Percentiles rank a stretch among this genome's conserved stretches.
These are phyloP conservation scores for Gymnocheta viridis DNA, from an alignment of 2,888 invertebrate species.

Conservation along the genomic window DNA sequence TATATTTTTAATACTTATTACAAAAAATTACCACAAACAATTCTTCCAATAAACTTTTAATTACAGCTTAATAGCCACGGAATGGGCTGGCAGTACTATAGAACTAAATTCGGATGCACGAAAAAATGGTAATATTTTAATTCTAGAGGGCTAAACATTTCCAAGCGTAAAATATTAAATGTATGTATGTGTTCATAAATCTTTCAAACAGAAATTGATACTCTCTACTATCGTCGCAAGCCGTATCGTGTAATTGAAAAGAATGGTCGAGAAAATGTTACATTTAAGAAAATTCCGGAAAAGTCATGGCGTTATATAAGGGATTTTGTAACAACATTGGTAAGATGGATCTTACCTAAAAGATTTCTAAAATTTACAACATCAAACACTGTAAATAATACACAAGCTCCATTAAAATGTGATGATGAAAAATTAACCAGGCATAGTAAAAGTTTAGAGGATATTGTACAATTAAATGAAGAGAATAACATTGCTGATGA, in stretches of 20 bases:
- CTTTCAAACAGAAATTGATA: constrained; percentile 62
- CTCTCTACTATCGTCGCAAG: constrained; percentile 66
- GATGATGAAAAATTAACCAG: constrained; percentile 7
- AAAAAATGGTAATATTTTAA: constrained; percentile 69
- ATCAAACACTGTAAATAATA: constrained; percentile 62
- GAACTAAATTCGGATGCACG: constrained; percentile 75
- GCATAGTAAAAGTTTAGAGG: constrained; percentile 19
- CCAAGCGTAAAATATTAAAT: not conserved
- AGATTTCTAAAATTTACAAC: constrained; percentile 55
- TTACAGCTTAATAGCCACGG: constrained; percentile 73
- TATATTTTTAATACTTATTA: not conserved
- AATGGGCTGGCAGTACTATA: constrained; percentile 80
- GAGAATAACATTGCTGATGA: constrained; percentile 14
- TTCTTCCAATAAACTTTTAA: not conserved
- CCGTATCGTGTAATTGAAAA: constrained; percentile 79
- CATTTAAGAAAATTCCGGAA: constrained; percentile 82
- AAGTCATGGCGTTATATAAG: constrained; percentile 89
- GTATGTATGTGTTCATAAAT: not conserved
- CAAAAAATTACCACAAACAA: not conserved
- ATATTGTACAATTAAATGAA: not conserved
- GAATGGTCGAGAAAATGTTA: constrained; percentile 80
- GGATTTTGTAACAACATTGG: constrained; percentile 93
- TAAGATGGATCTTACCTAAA: constrained; percentile 83
- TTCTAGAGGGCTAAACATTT: not conserved
- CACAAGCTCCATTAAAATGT: constrained; percentile 31